Conservation (phyloP, 2,888 invertebrate species). For the Caenorhabditis sp. region DNA sequence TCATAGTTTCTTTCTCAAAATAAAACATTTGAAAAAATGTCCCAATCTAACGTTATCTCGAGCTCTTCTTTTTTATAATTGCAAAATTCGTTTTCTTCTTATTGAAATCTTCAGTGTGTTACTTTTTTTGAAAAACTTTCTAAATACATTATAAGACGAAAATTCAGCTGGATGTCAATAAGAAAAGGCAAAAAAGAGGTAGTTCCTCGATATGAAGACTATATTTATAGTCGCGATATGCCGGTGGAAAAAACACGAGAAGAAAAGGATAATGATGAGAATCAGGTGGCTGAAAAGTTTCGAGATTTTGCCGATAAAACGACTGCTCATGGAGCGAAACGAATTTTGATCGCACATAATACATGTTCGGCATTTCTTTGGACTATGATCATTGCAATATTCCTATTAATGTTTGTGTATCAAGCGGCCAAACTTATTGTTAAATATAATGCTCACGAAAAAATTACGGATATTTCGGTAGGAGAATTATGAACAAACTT, state of each 20-base stretch:
- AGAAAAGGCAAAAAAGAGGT: constrained; percentile 26
- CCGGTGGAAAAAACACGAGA: constrained; percentile 20
- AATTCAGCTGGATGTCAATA: constrained; percentile 20
- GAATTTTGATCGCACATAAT: constrained; percentile 47
- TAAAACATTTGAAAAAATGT: no score
- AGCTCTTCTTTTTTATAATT: not conserved
- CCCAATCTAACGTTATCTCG: no score
- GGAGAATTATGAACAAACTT: not conserved
- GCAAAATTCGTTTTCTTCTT: not conserved
- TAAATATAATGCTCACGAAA: constrained; percentile 51
- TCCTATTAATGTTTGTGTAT: constrained; percentile 38
- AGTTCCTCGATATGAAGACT: constrained; percentile 27
- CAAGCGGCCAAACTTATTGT: constrained; percentile 31
- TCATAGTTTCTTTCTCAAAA: no score
- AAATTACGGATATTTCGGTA: constrained; percentile 58
- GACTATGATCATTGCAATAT: constrained; percentile 34
- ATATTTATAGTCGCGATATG: constrained; percentile 43
- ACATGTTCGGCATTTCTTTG: constrained; percentile 34
- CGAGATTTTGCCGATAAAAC: constrained; percentile 55
- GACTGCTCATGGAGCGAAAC: constrained; percentile 59
- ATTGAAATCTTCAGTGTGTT: not conserved
- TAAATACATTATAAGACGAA: not conserved
- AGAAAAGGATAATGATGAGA: constrained; percentile 4
- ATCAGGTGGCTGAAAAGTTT: constrained; percentile 8
- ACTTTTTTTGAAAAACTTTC: not conserved